Conservation (phyloP, 2,888 invertebrate species). For the Proisotoma minuta region DNA sequence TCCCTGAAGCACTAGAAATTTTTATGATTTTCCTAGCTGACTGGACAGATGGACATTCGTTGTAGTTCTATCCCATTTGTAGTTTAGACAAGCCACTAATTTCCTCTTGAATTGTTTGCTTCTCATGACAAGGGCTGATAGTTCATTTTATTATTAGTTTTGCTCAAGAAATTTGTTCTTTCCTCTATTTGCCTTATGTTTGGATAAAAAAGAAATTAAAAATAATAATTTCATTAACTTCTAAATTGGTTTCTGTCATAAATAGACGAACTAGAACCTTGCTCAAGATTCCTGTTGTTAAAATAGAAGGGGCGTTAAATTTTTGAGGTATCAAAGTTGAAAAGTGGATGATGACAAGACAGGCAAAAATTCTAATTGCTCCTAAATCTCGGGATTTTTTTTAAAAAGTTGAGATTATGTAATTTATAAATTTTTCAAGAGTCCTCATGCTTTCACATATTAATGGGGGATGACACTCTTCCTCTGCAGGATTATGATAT, state of each 20-base stretch:
- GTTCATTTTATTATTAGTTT: not conserved
- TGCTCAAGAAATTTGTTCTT: not conserved
- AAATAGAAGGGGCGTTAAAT: conserved; percentile 2
- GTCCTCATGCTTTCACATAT: too few species aligned
- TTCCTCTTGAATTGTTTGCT: not conserved
- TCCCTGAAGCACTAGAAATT: not conserved
- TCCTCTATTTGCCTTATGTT: not conserved
- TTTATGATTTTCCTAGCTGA: not conserved
- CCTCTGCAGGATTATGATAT: too few species aligned
- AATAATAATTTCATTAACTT: conserved; percentile 33
- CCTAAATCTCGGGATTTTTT: too few species aligned
- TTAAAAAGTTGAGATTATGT: too few species aligned
- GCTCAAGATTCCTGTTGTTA: not conserved
- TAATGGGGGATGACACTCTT: too few species aligned
- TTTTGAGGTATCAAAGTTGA: conserved; percentile 7
- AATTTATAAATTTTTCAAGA: too few species aligned
- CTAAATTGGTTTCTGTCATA: conserved; percentile 38
- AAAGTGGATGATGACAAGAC: conserved; percentile 9
- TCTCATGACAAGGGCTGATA: conserved; percentile 2
- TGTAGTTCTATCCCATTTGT: not conserved
- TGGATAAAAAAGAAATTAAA: conserved; percentile 20
- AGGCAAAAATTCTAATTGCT: too few species aligned
- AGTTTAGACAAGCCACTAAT: not conserved
- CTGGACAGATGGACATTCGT: not conserved
- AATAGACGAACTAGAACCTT: conserved; percentile 6